These are phyloP conservation scores for Lophotis ruficrista DNA, from an alignment of 2,113 vertebrate species.

Conservation along the genomic window DNA sequence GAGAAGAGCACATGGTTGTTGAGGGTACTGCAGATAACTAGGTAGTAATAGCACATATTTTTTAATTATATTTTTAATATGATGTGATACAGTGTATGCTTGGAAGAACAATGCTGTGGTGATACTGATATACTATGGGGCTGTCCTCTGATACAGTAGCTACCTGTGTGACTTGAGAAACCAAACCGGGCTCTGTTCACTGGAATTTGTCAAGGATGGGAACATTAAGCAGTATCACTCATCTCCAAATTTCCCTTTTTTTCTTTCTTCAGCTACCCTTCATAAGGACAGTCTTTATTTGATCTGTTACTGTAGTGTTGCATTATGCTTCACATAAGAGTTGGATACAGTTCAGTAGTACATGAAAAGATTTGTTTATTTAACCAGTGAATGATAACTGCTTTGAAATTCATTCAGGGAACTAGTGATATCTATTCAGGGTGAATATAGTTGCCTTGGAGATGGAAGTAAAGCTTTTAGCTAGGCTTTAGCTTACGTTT, in stretches of 20 bases:
- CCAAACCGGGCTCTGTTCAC: background rate
- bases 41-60: background rate
- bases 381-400: background rate
- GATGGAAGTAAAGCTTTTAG: background rate
- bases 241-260: background rate
- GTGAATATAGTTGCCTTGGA: background rate
- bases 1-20: background rate
- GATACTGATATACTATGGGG: accelerated
- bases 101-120: background rate
- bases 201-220: background rate
- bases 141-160: background rate
- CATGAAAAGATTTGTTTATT: background rate
- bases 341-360: background rate
- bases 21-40: background rate
- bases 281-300: background rate
- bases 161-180: background rate
- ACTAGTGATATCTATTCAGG: background rate
- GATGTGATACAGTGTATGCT: background rate
- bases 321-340: background rate
- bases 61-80: background rate
- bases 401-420: background rate
- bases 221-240: background rate
- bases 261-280: background rate
- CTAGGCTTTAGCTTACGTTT: background rate
- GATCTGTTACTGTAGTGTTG: background rate